Percentiles rank a stretch among this genome's conserved stretches.
phyloP scores from a whole-genome alignment of 2,888 invertebrate species.

The Drosophila quasianomalipes region DNA sequence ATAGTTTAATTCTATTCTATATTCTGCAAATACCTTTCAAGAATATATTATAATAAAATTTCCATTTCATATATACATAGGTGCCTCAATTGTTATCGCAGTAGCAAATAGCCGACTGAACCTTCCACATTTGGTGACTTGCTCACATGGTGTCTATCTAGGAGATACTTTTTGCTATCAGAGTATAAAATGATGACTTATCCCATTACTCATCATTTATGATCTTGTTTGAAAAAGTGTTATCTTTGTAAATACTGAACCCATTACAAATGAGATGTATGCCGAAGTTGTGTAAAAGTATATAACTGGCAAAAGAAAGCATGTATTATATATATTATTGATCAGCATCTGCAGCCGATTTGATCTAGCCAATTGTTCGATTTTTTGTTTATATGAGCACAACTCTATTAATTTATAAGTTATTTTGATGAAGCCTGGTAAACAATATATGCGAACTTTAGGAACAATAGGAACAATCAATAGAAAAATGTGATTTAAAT shows the following conservation, averaged over 20 bases:
- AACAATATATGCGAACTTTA: neutral
- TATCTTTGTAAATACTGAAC: neutral
- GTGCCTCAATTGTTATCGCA: neutral
- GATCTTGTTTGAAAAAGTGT: neutral
- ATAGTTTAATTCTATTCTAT: neutral
- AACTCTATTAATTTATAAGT: neutral
- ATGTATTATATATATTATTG: neutral
- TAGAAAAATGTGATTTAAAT: neutral
- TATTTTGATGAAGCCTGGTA: neutral
- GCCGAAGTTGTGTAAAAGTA: neutral
- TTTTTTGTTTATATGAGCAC: neutral
- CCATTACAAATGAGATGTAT: fast-evolving
- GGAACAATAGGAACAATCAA: neutral
- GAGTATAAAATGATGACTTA: neutral
- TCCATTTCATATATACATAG: neutral
- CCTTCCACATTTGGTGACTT: neutral
- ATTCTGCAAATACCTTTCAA: neutral
- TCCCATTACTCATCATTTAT: neutral
- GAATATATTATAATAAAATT: neutral
- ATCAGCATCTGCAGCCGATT: neutral
- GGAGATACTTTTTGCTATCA: neutral
- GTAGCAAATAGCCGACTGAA: neutral
- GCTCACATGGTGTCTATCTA: too few relatives aligned
- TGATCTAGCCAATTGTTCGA: neutral
- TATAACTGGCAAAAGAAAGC: neutral